Evolutionary conservation across 2,888 invertebrate genomes (phyloP).

Genomic region (Eurytoma californica): DNA sequence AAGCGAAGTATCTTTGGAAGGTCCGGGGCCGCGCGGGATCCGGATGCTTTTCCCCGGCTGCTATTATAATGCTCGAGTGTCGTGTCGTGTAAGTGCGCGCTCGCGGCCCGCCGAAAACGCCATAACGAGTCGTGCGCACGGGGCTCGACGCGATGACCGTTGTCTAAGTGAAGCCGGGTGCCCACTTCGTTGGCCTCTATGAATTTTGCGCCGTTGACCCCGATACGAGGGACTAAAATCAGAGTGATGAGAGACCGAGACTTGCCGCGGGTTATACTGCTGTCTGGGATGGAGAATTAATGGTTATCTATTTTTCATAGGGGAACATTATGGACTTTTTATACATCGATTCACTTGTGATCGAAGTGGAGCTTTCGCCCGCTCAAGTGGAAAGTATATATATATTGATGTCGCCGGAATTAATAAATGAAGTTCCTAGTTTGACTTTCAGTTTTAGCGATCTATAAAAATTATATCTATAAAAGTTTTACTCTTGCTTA

Average conservation of each 20-base stretch:
- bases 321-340: too few relatives aligned
- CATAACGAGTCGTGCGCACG: conserved; percentile 14
- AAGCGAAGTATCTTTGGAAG: conserved; percentile 65
- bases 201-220: conserved; percentile 29
- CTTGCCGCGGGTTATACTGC: not conserved
- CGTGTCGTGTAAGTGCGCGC: conserved; percentile 29
- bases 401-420: too few relatives aligned
- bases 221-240: not conserved
- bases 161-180: conserved; percentile 21
- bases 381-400: too few relatives aligned
- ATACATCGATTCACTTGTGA: too few relatives aligned
- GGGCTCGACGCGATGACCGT: conserved; percentile 43
- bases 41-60: conserved; percentile 38
- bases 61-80: conserved; percentile 47
- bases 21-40: conserved; percentile 9
- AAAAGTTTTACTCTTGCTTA: too few relatives aligned
- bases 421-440: too few relatives aligned
- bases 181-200: conserved; percentile 36
- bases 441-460: too few relatives aligned
- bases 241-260: not conserved
- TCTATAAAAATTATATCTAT: too few relatives aligned
- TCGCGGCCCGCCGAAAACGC: conserved; percentile 20
- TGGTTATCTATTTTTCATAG: conserved; percentile 14
- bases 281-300: conserved; percentile 2
- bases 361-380: too few relatives aligned